These are phyloP conservation scores for Eupithecia vulgata DNA, from an alignment of 2,888 invertebrate genomes.

Conservation along the genomic window DNA sequence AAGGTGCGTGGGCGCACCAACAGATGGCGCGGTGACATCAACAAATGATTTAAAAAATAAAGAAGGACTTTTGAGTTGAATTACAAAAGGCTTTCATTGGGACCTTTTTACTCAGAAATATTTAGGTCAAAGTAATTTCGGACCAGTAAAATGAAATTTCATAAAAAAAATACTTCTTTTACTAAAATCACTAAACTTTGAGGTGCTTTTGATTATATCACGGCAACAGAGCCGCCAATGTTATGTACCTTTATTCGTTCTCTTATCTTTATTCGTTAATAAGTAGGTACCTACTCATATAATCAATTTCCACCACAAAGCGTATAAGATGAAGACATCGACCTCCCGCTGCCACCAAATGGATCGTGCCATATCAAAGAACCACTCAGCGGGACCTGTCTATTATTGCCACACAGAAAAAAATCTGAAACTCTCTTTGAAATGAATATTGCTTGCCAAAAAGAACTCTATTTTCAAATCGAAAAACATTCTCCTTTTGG, in stretches of 20 bases:
- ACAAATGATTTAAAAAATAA: slow-evolving; percentile 19
- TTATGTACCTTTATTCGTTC: background rate
- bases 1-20: slow-evolving; percentile 30
- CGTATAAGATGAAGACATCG: slow-evolving; percentile 72
- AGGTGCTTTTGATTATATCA: background rate
- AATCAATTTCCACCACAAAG: slow-evolving; percentile 50
- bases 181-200: background rate
- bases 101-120: slow-evolving; percentile 17
- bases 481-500: slow-evolving; percentile 21
- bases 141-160: background rate
- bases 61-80: slow-evolving; percentile 20
- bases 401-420: slow-evolving; percentile 59
- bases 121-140: slow-evolving; percentile 10
- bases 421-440: slow-evolving; percentile 62
- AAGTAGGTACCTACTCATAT: slow-evolving; percentile 30
- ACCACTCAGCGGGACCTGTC: slow-evolving; percentile 64
- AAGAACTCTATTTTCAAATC: slow-evolving; percentile 28
- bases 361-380: slow-evolving; percentile 63
- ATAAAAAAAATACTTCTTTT: background rate
- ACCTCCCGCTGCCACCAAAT: slow-evolving; percentile 65
- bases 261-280: slow-evolving; percentile 30
- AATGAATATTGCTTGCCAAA: slow-evolving; percentile 49
- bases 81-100: slow-evolving; percentile 25
- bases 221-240: background rate
- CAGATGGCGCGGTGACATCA: slow-evolving; percentile 38